Percentiles rank a stretch among this genome's conserved stretches.
Evolutionary conservation across 2,797 vertebrate species (phyloP).

Genomic region (Brotula barbata): DNA sequence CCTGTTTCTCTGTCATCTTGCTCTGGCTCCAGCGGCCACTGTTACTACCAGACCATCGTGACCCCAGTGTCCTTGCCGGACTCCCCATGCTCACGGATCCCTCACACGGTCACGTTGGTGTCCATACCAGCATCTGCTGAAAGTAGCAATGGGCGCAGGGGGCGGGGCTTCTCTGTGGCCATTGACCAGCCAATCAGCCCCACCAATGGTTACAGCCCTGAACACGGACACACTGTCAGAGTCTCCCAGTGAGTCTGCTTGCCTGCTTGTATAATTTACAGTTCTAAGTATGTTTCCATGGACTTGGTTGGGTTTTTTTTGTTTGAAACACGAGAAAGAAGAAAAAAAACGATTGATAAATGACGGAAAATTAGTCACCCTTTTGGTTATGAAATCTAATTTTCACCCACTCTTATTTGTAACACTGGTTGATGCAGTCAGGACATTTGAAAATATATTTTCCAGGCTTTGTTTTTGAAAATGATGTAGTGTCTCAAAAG

Average conservation of each 20-base stretch:
- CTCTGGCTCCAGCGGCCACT: conserved; percentile 83
- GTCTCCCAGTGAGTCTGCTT: conserved; percentile 89
- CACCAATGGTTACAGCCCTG: conserved; percentile 79
- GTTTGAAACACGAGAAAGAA: background rate
- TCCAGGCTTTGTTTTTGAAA: too few species aligned
- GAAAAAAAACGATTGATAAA: background rate
- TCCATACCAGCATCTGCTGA: conserved; percentile 91
- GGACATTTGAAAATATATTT: too few species aligned
- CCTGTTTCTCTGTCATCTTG: background rate
- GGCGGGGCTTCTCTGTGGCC: conserved; percentile 91
- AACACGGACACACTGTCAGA: conserved; percentile 86
- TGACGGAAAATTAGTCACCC: too few species aligned
- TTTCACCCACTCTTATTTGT: too few species aligned
- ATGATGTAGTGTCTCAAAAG: too few species aligned
- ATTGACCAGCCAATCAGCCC: conserved; percentile 85
- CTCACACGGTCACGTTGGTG: conserved; percentile 95
- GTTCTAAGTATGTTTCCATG: too few species aligned
- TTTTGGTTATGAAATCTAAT: too few species aligned
- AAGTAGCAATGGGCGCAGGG: conserved; percentile 73
- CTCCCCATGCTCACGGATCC: conserved; percentile 88
- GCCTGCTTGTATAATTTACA: background rate
- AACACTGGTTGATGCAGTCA: too few species aligned
- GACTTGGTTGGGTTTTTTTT: too few species aligned
- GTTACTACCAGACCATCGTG: conserved; percentile 94
- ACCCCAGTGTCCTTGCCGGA: conserved; percentile 88